phyloP scores from a whole-genome alignment of 1,140 invertebrate genomes.

The Lepidurus couesii region DNA sequence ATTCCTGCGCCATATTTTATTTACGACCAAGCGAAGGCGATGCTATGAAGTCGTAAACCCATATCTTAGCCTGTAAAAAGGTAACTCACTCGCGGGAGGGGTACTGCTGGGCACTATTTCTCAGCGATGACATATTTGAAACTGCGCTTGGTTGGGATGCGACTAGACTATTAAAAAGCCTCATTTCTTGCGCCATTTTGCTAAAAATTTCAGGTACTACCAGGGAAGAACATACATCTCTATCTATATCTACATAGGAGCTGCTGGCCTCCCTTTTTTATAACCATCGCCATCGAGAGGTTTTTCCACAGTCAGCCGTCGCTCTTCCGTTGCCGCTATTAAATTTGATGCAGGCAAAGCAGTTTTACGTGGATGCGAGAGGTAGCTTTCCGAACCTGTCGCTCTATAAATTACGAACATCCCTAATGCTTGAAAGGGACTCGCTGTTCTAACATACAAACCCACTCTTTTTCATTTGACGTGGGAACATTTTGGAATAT shows the following conservation, averaged over 20 bases:
- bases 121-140: background rate
- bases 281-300: background rate
- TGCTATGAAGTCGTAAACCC: background rate
- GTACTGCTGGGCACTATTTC: background rate
- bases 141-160: background rate
- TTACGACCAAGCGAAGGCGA: background rate
- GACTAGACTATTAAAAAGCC: background rate
- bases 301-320: background rate
- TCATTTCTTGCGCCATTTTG: background rate
- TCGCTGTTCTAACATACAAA: no score
- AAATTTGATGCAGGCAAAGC: background rate
- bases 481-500: no score
- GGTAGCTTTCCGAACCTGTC: background rate
- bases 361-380: background rate
- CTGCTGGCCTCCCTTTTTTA: no score
- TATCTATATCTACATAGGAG: no score
- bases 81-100: background rate
- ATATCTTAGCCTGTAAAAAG: background rate
- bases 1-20: background rate
- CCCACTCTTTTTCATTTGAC: no score
- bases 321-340: background rate
- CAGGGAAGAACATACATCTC: background rate
- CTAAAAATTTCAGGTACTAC: background rate
- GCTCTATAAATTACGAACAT: no score
- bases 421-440: no score